Percentiles rank a stretch among this genome's conserved stretches.
These are phyloP conservation scores for Chionodraco myersi DNA, from an alignment of 2,113 vertebrate species.

Conservation along the genomic window DNA sequence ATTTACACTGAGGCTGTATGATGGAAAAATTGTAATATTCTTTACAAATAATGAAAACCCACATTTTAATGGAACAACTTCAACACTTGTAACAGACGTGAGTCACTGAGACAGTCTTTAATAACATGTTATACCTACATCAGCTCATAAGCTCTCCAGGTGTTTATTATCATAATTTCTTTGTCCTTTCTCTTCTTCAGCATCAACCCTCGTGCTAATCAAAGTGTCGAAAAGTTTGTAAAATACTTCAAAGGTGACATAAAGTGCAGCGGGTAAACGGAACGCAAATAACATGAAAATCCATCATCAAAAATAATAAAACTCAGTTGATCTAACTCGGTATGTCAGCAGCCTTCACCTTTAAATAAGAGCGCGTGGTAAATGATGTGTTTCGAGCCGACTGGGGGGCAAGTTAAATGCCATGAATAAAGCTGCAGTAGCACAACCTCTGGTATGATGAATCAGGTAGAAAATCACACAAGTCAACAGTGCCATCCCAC, in stretches of 20 bases:
- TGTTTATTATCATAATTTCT: constrained; percentile 63
- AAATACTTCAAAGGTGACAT: constrained; percentile 57
- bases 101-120: constrained; percentile 46
- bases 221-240: constrained; percentile 66
- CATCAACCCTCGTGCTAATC: constrained; percentile 41
- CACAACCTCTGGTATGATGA: constrained; percentile 65
- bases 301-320: constrained; percentile 40
- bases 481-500: constrained; percentile 58
- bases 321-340: constrained; percentile 61
- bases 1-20: constrained; percentile 5
- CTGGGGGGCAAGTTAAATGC: constrained; percentile 66
- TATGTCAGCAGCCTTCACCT: constrained; percentile 71
- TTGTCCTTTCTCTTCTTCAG: constrained; percentile 65
- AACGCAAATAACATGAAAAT: constrained; percentile 43
- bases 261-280: not conserved
- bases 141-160: constrained; percentile 2
- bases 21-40: constrained; percentile 1
- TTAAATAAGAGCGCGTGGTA: constrained; percentile 66
- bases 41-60: not conserved
- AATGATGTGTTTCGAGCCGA: constrained; percentile 73
- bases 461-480: constrained; percentile 59
- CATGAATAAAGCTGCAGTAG: constrained; percentile 52
- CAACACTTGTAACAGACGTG: constrained; percentile 22
- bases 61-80: constrained; percentile 15
- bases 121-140: constrained; percentile 37